Percentiles rank a stretch among this genome's conserved stretches.
These are phyloP conservation scores for Epinephelus coioides DNA, from an alignment of 2,797 vertebrate genomes.

Conservation along the genomic window DNA sequence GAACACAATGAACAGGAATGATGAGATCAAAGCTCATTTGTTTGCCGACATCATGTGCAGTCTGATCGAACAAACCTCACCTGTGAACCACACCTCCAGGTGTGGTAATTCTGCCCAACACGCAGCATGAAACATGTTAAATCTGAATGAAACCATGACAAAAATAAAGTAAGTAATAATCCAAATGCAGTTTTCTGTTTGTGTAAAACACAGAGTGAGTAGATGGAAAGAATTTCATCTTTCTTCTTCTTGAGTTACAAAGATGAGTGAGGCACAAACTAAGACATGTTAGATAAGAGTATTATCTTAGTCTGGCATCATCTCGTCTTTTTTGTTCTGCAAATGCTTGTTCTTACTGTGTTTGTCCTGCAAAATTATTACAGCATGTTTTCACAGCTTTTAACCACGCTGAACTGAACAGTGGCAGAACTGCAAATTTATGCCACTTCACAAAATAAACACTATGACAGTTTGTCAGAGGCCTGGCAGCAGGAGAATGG, in stretches of 20 bases:
- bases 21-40: neutral
- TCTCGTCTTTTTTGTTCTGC: neutral
- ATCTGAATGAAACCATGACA: no score
- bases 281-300: neutral
- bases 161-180: neutral
- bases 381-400: neutral
- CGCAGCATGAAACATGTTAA: neutral
- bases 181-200: neutral
- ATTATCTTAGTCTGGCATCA: constrained; percentile 18
- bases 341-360: no score
- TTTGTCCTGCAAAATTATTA: neutral
- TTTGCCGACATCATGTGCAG: neutral
- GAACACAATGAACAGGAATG: neutral
- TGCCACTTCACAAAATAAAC: neutral
- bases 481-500: neutral
- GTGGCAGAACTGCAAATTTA: no score
- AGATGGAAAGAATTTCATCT: neutral
- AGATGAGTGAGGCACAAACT: neutral
- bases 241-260: neutral
- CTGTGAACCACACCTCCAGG: neutral
- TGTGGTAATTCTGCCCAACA: neutral
- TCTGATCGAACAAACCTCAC: neutral
- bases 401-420: neutral
- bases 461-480: neutral
- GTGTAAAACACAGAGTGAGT: no score